Evolutionary conservation across 2,797 vertebrate species (phyloP).

Genomic region (Hyperoplus lanceolatus): DNA sequence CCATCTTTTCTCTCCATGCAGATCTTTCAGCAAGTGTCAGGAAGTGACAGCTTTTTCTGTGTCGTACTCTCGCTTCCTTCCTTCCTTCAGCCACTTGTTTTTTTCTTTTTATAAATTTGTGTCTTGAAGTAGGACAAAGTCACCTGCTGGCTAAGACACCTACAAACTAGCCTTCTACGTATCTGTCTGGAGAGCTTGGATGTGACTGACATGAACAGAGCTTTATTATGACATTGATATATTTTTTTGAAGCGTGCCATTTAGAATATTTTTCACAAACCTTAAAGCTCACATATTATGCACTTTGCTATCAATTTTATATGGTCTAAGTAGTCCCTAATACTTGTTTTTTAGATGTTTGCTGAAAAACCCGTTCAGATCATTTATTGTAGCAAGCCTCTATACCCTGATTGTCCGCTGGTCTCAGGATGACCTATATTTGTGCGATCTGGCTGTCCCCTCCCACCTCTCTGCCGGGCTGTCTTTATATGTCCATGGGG

Average conservation of each 20-base stretch:
- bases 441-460: too few species aligned
- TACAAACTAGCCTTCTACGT: background rate
- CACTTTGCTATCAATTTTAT: too few species aligned
- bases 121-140: background rate
- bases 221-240: background rate
- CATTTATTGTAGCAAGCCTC: too few species aligned
- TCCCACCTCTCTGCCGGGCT: too few species aligned
- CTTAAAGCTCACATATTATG: too few species aligned
- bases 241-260: background rate
- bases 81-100: background rate
- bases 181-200: background rate
- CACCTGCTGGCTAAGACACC: conserved; percentile 31
- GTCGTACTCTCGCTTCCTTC: conserved; percentile 28
- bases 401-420: too few species aligned
- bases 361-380: too few species aligned
- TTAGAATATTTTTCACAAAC: background rate
- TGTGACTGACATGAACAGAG: background rate
- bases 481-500: too few species aligned
- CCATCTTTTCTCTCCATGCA: conserved; percentile 1
- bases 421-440: too few species aligned
- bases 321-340: too few species aligned
- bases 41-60: conserved; percentile 51
- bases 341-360: too few species aligned
- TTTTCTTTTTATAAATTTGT: conserved; percentile 9
- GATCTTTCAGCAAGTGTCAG: conserved; percentile 6